Percentiles rank a stretch among this genome's conserved stretches.
phyloP scores from a whole-genome alignment of 2,113 vertebrate genomes.

The Motacilla tschutschensis region DNA sequence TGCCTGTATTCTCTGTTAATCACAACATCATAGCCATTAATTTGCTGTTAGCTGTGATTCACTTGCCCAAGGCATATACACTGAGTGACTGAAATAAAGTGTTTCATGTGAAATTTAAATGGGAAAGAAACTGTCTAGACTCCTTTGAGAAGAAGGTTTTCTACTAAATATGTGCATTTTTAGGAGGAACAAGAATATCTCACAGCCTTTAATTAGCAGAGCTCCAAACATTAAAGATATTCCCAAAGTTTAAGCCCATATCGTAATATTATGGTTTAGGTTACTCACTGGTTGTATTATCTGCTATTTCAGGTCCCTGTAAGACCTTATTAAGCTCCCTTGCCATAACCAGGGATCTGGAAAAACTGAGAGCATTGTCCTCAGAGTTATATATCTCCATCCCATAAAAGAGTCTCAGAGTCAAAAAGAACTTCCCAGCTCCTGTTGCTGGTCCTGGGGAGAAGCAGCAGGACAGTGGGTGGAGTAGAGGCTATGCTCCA shows the following conservation, averaged over 20 bases:
- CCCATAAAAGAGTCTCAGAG: neutral
- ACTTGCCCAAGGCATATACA: conserved; percentile 62
- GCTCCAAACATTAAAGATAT: neutral
- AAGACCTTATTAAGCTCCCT: neutral
- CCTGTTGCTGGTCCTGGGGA: neutral
- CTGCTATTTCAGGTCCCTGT: neutral
- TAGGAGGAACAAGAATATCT: neutral
- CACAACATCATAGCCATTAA: conserved; percentile 75
- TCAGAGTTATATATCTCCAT: neutral
- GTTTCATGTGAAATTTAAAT: conserved; percentile 67
- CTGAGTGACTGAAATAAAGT: conserved; percentile 69
- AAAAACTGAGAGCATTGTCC: neutral
- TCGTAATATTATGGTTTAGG: neutral
- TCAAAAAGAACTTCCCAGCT: neutral
- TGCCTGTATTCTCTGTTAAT: conserved; percentile 75
- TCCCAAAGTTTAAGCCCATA: neutral
- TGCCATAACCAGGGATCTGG: neutral
- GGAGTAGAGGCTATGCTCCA: neutral
- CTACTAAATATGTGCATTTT: neutral
- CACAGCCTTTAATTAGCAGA: neutral
- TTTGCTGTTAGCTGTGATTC: conserved; percentile 76
- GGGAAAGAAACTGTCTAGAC: conserved; percentile 28
- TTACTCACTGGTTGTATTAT: neutral
- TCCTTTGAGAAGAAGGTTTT: neutral
- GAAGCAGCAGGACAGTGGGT: neutral